Conservation (phyloP, 2,797 vertebrate genomes). For the Notolabrus celidotus region DNA sequence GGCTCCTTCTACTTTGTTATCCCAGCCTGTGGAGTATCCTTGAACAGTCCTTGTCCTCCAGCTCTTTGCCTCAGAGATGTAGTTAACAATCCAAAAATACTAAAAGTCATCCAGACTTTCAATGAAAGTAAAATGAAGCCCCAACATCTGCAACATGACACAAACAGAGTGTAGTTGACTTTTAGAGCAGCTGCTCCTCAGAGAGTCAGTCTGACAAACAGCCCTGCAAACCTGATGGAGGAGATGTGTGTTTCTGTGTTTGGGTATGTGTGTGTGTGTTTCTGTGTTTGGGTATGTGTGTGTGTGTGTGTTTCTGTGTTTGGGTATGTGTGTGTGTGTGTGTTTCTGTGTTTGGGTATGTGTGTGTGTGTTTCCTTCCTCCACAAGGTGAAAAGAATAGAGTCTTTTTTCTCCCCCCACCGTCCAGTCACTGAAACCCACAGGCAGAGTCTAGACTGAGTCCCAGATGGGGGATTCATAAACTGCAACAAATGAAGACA, state of each 20-base stretch:
- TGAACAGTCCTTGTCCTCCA: slow-evolving; percentile 6
- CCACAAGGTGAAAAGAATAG: slow-evolving; percentile 34
- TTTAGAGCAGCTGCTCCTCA: slow-evolving; percentile 32
- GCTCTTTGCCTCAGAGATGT: not conserved
- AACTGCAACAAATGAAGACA: slow-evolving; percentile 69
- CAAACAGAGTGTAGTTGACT: slow-evolving; percentile 1
- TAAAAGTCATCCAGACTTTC: not conserved
- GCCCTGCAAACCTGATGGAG: slow-evolving; percentile 37
- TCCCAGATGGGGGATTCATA: slow-evolving; percentile 52
- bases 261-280: not conserved
- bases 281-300: not conserved
- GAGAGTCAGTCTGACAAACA: slow-evolving; percentile 38
- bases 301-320: slow-evolving; percentile 21
- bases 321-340: not conserved
- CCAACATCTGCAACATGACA: slow-evolving; percentile 37
- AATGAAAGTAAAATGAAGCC: not conserved
- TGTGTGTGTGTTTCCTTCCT: slow-evolving; percentile 15
- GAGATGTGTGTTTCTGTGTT: slow-evolving; percentile 3
- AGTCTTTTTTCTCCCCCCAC: slow-evolving; percentile 38
- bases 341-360: slow-evolving; percentile 1
- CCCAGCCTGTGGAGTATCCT: not conserved
- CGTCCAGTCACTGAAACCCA: slow-evolving; percentile 10
- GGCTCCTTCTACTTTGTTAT: too few relatives aligned
- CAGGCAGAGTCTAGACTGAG: slow-evolving; percentile 47
- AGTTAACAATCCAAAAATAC: not conserved